Evolutionary conservation across 2,797 vertebrate genomes (phyloP), one percentile per base, ranked within the genome.

Genomic region (Clarias platycephalus): DNA sequence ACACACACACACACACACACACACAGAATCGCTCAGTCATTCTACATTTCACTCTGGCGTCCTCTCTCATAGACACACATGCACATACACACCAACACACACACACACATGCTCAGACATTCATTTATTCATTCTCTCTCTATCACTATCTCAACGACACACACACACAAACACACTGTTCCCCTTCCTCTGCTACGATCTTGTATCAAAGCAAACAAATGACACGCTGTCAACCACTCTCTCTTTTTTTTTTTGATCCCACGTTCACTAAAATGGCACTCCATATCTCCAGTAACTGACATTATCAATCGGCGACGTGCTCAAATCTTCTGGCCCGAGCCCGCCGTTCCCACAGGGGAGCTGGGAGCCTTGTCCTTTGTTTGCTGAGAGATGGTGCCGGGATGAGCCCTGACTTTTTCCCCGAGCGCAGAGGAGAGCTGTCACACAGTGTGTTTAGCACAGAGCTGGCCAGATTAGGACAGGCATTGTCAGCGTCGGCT

Each of bases 181-280:
- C 88, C 90, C 87, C 88, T 92, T 92, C 91, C 91, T 92, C 49
- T 44, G 90, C 90, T 85, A 90, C 87, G 94, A 95, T 96, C 94
- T 92, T 93, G 95, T 96, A 96, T 96, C 95, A 96, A 96, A 96
- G 94, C 94, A 94, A 94, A 94, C 94, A 94, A 94, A 93, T 93
- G 94, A 94, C 94, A 94, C 85, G 91, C 93, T 94, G 93, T 93
- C 93, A 91, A 16, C 60, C 82, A 24, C 28, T 44, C 68, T 15
- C 66, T 8, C 10, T 44, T 26, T 15, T 86, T 91, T 91, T 89
- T 91, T 90, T 92, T 95, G 93, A 94, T 95, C 93, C 92, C 85
- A 88, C 88, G 88, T 91, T 94, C 92, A 92, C 94, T 94, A 94
- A 94, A 94, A 94, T 95, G 95, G 95, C 95, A 94, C 94, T 90